Conservation (phyloP, 2,797 vertebrate genomes). For the Urophycis tenuis region DNA sequence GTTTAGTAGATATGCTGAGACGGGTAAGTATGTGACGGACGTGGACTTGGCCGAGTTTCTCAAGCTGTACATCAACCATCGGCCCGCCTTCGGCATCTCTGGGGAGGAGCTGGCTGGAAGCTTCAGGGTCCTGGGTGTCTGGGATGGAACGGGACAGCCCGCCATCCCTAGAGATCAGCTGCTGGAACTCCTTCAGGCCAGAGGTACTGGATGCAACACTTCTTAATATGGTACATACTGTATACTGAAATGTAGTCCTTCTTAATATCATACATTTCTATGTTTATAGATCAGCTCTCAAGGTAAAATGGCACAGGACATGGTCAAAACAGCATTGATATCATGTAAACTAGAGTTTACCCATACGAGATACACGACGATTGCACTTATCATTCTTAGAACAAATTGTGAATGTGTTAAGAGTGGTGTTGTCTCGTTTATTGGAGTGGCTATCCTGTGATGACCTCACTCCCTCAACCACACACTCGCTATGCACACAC, state of each 20-base stretch:
- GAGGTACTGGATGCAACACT: constrained; percentile 64
- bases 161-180: constrained; percentile 72
- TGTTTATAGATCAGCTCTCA: background rate
- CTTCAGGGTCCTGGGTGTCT: constrained; percentile 73
- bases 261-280: background rate
- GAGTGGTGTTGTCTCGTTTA: too few relatives aligned
- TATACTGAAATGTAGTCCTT: too few relatives aligned
- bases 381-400: background rate
- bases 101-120: constrained; percentile 60
- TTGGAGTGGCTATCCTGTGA: too few relatives aligned
- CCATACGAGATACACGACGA: background rate
- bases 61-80: constrained; percentile 88
- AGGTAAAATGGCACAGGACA: background rate
- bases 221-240: background rate
- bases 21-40: constrained; percentile 73
- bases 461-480: too few relatives aligned
- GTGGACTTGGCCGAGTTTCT: constrained; percentile 84
- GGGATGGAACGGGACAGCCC: constrained; percentile 51
- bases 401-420: background rate
- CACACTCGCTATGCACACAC: too few relatives aligned
- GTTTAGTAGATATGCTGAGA: constrained; percentile 81
- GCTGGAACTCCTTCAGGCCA: constrained; percentile 75
- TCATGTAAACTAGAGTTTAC: background rate
- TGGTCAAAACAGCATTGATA: background rate
- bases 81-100: constrained; percentile 75